Conservation (phyloP, 2,888 invertebrate species). For the Apamea monoglypha region DNA sequence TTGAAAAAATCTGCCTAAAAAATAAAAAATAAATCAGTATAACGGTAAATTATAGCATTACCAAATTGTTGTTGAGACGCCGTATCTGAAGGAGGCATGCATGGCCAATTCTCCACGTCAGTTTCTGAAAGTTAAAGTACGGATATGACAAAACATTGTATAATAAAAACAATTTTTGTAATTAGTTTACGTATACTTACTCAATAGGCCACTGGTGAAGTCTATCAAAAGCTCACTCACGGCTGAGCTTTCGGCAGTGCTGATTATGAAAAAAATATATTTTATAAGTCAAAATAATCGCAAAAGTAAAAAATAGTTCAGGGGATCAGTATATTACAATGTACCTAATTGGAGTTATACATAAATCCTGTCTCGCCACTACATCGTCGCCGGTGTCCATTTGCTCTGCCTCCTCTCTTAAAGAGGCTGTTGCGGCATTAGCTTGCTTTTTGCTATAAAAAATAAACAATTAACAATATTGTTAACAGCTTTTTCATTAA, state of each 20-base stretch:
- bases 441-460: too few species aligned
- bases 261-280: neutral
- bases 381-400: too few species aligned
- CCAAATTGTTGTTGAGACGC: neutral
- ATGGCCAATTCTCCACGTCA: neutral
- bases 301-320: neutral
- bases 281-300: neutral
- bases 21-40: neutral
- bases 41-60: neutral
- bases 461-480: too few species aligned
- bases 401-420: too few species aligned
- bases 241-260: neutral
- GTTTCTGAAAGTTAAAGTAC: constrained; percentile 1
- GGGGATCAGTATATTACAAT: too few species aligned
- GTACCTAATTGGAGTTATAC: too few species aligned
- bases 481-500: too few species aligned
- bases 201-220: neutral
- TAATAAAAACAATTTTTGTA: neutral
- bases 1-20: neutral
- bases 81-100: neutral
- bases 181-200: neutral
- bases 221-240: neutral
- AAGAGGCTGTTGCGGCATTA: too few species aligned
- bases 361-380: too few species aligned
- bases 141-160: neutral